Conservation (phyloP, 2,888 invertebrate genomes). For the Flabesymbios commensalis region DNA sequence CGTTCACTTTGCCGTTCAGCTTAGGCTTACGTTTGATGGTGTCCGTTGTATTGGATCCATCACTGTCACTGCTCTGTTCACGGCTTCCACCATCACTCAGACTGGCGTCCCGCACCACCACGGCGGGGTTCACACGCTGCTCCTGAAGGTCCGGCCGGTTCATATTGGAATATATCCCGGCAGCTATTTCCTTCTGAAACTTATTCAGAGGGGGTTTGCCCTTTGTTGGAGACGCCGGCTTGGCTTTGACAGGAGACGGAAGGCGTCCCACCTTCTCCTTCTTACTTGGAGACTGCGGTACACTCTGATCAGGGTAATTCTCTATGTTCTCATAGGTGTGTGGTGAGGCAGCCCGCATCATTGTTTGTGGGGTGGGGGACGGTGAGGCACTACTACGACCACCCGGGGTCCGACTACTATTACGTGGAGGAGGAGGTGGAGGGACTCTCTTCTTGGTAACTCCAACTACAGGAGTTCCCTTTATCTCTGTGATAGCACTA, state of each 20-base stretch:
- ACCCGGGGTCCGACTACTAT: neutral
- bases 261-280: too few relatives aligned
- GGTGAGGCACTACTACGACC: neutral
- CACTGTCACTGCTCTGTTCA: neutral
- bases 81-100: too few relatives aligned
- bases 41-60: neutral
- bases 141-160: neutral
- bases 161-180: neutral
- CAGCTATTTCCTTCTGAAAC: neutral
- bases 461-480: too few relatives aligned
- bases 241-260: too few relatives aligned
- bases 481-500: too few relatives aligned
- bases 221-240: neutral
- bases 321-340: constrained; percentile 5
- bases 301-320: too few relatives aligned
- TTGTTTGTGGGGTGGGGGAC: neutral
- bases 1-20: neutral
- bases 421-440: constrained; percentile 56
- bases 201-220: neutral
- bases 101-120: neutral
- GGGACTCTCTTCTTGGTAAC: constrained; percentile 45
- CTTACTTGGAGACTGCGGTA: too few relatives aligned
- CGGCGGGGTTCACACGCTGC: neutral
- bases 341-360: neutral
- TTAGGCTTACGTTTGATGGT: constrained; percentile 3